Evolutionary conservation across 2,888 invertebrate genomes (phyloP), one percentile per base, ranked within the genome.

Genomic region (Steromphala cineraria): DNA sequence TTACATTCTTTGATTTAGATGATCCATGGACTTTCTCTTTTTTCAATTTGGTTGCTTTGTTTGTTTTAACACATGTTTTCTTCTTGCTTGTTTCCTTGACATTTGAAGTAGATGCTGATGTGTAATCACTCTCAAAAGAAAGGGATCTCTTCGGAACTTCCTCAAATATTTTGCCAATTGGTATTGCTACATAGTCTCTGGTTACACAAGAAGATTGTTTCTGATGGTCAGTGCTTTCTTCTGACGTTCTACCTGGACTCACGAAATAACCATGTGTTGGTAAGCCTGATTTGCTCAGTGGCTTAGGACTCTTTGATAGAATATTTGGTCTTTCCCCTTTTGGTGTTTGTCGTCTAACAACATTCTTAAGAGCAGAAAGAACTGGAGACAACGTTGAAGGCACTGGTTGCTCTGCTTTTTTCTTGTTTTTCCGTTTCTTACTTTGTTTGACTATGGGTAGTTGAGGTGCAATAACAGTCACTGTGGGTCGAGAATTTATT

Each of bases 241-340:
- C 46, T 75, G 46, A n/a, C 13, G 46, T 46, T 46, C 46, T 46
- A 10, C 53, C 53, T 31, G 76, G 53, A n/a, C 53, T 76, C 19
- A 53, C 53, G n/a, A 76, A 76, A 13, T 76, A 76, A n/a, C 76
- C 76, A 55, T 76, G 31, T 31, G n/a, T 53, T 17, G 31, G 24
- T 53, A 28, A 21, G 17, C 31, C 19, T 55, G 31, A 24, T 76
- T 31, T 28, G 36, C 31, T 21, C 19, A 56, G 19, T 24, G 56
- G 19, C 40, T 36, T 17, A 0, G 71, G 71, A 36, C 76, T 76
- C 36, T n/a, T 53, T 15, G 36, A 28, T 36, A 76, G 36, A 10
- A 76, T 76, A 21, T 76, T 76, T 10, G 76, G 76, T 19, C 55
- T 53, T 55, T 55, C 19, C 8, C 53, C 15, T 15, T 24, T 53